Evolutionary conservation across 2,113 vertebrate species (phyloP).

Genomic region (Clarias magur): DNA sequence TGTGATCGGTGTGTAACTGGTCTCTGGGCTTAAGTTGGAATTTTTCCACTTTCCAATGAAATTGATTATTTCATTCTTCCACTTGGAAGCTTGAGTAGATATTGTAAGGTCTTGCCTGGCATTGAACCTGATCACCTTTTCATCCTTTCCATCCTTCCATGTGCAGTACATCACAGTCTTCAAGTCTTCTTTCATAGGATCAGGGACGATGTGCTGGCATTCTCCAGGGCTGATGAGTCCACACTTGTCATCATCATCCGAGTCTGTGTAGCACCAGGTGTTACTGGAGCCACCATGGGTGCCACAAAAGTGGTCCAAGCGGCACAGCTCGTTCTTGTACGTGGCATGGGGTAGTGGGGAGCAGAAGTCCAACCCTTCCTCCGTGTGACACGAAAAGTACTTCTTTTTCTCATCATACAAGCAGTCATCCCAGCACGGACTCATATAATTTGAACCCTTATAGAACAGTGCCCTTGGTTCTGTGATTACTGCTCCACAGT

Average conservation of each 20-base stretch:
- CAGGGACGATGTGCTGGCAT: neutral
- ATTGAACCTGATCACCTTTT: neutral
- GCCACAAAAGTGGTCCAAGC: conserved; percentile 13
- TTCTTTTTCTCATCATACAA: neutral
- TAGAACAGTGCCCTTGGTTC: neutral
- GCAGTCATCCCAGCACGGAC: neutral
- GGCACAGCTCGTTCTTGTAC: conserved; percentile 13
- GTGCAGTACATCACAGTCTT: neutral
- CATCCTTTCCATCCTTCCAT: neutral
- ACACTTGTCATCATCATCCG: neutral
- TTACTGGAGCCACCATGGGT: neutral
- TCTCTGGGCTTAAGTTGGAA: neutral
- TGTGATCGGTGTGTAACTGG: neutral
- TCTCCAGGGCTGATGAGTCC: neutral
- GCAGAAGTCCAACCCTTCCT: conserved; percentile 16
- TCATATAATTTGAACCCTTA: neutral
- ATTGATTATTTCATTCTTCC: conserved; percentile 8
- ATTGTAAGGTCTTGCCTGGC: neutral
- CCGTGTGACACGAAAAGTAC: conserved; percentile 22
- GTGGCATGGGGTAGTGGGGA: conserved; percentile 13
- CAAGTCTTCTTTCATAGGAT: no score
- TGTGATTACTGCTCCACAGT: neutral
- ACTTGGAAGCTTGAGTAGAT: neutral
- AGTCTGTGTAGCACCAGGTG: conserved; percentile 24
- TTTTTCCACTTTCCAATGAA: conserved; percentile 13